Evolutionary conservation across 2,113 vertebrate genomes (phyloP).

Genomic region (Colinus virginianus): DNA sequence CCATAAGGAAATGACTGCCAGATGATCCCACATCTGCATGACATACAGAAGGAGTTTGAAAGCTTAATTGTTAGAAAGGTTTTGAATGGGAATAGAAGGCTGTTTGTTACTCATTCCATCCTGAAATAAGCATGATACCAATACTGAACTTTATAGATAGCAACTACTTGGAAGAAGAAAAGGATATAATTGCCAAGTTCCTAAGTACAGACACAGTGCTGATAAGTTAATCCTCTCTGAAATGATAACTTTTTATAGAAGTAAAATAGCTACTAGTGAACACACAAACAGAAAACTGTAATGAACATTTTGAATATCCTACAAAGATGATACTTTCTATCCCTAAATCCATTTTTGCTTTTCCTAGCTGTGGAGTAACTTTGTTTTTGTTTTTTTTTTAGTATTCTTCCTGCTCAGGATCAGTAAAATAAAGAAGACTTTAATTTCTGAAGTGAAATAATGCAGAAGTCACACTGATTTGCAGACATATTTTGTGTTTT

Average conservation of each 20-base stretch:
- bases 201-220: not conserved
- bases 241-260: not conserved
- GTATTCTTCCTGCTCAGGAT: not conserved
- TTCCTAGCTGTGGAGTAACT: not conserved
- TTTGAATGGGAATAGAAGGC: not conserved
- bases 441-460: constrained; percentile 4
- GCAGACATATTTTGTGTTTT: accelerated
- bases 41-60: not conserved
- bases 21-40: not conserved
- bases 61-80: not conserved
- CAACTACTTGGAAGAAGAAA: not conserved
- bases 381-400: not conserved
- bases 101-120: not conserved
- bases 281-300: not conserved
- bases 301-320: not conserved
- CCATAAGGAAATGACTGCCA: not conserved
- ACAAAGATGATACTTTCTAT: not conserved
- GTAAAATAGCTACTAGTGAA: not conserved
- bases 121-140: not conserved
- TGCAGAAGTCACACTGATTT: not conserved
- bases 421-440: not conserved
- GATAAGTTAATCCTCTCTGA: accelerated
- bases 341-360: not conserved
- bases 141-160: not conserved
- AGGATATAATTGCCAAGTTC: accelerated